Percentiles rank a stretch among this genome's conserved stretches.
Conservation (phyloP, 2,888 invertebrate genomes). For the Cheilosia variabilis region DNA sequence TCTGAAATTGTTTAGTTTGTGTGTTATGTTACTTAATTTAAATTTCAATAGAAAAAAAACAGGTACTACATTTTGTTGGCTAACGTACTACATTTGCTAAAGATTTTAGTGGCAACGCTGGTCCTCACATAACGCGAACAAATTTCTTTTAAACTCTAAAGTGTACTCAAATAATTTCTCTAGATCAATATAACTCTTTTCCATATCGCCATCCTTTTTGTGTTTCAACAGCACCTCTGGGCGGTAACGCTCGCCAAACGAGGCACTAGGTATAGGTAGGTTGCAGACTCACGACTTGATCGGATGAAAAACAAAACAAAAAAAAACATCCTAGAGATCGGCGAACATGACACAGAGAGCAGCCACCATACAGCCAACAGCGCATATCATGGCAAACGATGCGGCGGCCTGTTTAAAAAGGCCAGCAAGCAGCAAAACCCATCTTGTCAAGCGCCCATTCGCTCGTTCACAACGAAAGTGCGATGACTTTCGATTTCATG, state of each 20-base stretch:
- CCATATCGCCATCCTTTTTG: constrained; percentile 5
- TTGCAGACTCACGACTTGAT: constrained; percentile 40
- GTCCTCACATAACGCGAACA: constrained; percentile 23
- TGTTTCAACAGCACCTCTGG: constrained; percentile 9
- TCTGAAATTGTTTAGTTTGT: too few species aligned
- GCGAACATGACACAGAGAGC: constrained; percentile 20
- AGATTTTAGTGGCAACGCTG: too few species aligned
- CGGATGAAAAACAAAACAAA: too few species aligned
- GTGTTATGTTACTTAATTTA: too few species aligned
- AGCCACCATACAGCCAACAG: background rate
- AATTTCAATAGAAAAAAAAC: too few species aligned
- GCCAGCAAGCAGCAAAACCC: constrained; percentile 33
- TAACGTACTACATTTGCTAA: too few species aligned
- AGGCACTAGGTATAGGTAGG: background rate
- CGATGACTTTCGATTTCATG: constrained; percentile 83
- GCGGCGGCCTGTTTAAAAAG: constrained; percentile 73
- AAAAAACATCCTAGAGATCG: constrained; percentile 58
- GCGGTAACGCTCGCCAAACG: constrained; percentile 16
- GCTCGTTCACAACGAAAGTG: constrained; percentile 77
- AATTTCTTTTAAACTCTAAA: constrained; percentile 38
- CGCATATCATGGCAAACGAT: constrained; percentile 1
- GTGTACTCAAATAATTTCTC: constrained; percentile 43
- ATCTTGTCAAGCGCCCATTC: constrained; percentile 78
- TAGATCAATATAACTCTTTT: constrained; percentile 44
- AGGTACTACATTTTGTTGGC: too few species aligned